Percentiles rank a stretch among this genome's conserved stretches.
Evolutionary conservation across 2,888 invertebrate species (phyloP).

Genomic region (Odiellus spinosus): DNA sequence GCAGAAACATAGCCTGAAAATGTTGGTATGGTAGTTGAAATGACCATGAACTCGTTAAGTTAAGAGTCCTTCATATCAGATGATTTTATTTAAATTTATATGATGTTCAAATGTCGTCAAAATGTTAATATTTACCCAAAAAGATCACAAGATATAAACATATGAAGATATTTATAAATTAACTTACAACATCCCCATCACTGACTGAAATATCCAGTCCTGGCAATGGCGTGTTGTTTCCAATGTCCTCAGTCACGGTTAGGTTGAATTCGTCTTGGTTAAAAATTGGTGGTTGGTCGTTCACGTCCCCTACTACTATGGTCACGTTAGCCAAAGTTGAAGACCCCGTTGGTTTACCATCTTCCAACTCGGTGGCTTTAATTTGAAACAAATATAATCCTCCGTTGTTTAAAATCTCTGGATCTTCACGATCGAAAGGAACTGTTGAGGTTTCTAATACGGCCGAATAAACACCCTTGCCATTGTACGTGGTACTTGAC

Average conservation of each 20-base stretch:
- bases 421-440: slow-evolving; percentile 57
- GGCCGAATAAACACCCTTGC: slow-evolving; percentile 31
- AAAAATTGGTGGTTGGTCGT: slow-evolving; percentile 72
- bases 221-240: slow-evolving; percentile 61
- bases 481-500: slow-evolving; percentile 25
- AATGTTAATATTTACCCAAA: neutral
- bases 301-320: slow-evolving; percentile 70
- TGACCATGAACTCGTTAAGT: too few species aligned
- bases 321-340: slow-evolving; percentile 54
- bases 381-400: slow-evolving; percentile 35
- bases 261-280: slow-evolving; percentile 64
- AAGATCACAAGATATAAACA: neutral
- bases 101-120: too few species aligned
- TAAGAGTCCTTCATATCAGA: too few species aligned
- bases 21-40: too few species aligned
- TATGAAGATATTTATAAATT: too few species aligned
- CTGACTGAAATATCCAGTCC: slow-evolving; percentile 67
- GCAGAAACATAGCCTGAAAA: too few species aligned
- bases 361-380: slow-evolving; percentile 59
- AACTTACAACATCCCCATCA: slow-evolving; percentile 68
- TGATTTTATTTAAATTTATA: too few species aligned
- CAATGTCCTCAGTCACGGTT: slow-evolving; percentile 63
- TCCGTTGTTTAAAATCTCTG: slow-evolving; percentile 53
- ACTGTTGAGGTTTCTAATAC: slow-evolving; percentile 43
- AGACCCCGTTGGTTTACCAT: slow-evolving; percentile 51